Base-by-base conservation (phyloP, 2,888 invertebrate genomes). In the Trissolcus brochymenae region DNA sequence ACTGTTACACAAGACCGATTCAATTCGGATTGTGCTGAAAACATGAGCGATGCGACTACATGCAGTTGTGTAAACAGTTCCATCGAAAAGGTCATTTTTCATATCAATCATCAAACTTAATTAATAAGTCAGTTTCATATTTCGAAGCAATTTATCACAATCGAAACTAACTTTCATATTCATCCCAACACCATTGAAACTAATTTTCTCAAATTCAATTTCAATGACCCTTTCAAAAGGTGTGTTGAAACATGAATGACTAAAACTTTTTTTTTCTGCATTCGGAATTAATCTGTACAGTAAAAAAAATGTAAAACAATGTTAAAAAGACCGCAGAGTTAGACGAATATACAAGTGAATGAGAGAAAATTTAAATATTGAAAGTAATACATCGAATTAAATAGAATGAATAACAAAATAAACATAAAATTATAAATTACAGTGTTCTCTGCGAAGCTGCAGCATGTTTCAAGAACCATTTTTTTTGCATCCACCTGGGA, bases 401-500 rank as follows among this genome's bases (percentile, higher is more conserved):
- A 35, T 35, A 2, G 0, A 9, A 0, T 1, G 11, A 9, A 35
- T 2, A 35, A 35, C 4, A 16, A 46, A 14, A 51, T 21, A 51
- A 16, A 51, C 4, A 16, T 46, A 2, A 16, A 46, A 7, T 16
- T 46, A 46, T 46, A n/a, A 61, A 56, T 78, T 72, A 16, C 83
- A 89, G 88, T 88, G 88, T 76, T 86, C 87, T 50, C 62, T 85
- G 59, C 84, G 85, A 67, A 82, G 85, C 79, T 87, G 88, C 82
- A 80, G 82, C 60, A 88, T 88, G 88, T 88, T 88, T 72, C 89
- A 88, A 82, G 88, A 89, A 82, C 89, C 89, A 68, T 89, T 89
- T 59, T 89, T 88, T 71, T 82, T 89, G 43, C 89, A 89, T 78
- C 89, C 88, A 25, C 89, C 88, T 14, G 86, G 88, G 21, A 82